Evolutionary conservation across 1,140 invertebrate genomes (phyloP), one percentile per base, ranked within the genome.

Genomic region (Drosophila sp.): DNA sequence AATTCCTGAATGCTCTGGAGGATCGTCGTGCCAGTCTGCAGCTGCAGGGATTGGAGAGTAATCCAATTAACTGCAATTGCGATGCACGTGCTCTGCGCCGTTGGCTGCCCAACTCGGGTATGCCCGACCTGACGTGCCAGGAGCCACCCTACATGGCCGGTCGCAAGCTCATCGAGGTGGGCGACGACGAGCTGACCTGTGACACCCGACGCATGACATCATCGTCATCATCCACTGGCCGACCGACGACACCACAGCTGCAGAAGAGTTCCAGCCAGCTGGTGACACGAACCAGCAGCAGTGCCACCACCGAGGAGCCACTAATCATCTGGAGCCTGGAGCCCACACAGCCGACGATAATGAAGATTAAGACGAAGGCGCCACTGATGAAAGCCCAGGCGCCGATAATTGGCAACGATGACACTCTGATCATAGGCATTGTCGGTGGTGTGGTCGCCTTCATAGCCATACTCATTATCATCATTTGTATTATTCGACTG

Each of bases 381-480:
- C 93, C 94, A 1, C 92, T 94, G 1, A 93, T 94, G 14, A 93
- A 93, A 57, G 92, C 93, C 59, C 93, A 93, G 48, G 90, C 93
- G 64, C 93, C 94, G 7, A 93, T 94, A 2, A 93, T 96, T 0
- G 95, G 94, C 45, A 97, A 97, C 71, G 97, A 98, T 78, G 97
- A 98, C 77, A 97, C 97, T 2, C 91, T 98, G 0, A 98, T 98
- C 50, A 97, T 98, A 56, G 97, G 97, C 3, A 97, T 98, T 73
- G 97, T 98, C 0, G 97, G 96, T 1, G 97, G 97, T 11, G 97
- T 98, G 0, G 96, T 98, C 9, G 96, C 96, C 1, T 97, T 98
- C 80, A 97, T 98, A 50, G 96, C 96, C 7, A 95, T 98, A 66
- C 93, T 98, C 11, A 96, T 98, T 29, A 95, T 98, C 18, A 95